Conservation (phyloP, 2,797 vertebrate genomes). For the Phoebastria nigripes region DNA sequence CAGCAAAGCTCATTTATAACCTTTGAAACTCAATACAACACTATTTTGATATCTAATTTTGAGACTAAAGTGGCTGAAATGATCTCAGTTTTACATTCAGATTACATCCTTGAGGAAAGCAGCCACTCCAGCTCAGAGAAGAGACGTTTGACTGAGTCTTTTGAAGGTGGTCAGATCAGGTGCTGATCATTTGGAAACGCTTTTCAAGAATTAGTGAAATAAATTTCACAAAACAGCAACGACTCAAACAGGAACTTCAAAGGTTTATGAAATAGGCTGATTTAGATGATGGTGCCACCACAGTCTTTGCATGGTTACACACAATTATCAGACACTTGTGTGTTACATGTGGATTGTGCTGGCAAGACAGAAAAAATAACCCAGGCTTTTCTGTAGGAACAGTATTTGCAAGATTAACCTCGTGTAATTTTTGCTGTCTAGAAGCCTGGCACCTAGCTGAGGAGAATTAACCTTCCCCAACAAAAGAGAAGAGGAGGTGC, state of each 20-base stretch:
- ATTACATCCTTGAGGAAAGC: not conserved
- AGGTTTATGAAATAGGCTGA: not conserved
- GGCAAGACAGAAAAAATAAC: not conserved
- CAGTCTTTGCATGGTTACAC: not conserved
- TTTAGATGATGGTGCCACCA: not conserved
- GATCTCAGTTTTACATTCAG: not conserved
- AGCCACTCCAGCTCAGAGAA: not conserved
- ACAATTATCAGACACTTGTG: not conserved
- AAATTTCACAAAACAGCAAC: not conserved
- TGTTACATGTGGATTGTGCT: not conserved
- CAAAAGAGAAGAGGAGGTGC: not conserved
- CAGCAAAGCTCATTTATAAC: not conserved
- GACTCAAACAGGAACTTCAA: not conserved
- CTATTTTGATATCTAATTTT: not conserved
- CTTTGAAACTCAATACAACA: not conserved
- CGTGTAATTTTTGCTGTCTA: not conserved
- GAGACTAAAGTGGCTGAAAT: not conserved
- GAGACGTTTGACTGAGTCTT: not conserved
- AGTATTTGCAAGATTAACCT: not conserved
- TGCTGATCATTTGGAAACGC: not conserved
- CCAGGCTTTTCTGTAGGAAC: not conserved
- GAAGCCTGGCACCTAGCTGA: not conserved
- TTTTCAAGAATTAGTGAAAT: not conserved
- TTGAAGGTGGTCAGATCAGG: not conserved
- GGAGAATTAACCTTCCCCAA: not conserved